These are phyloP conservation scores for Lemur catta DNA, from an alignment of 2,797 vertebrate species.

Conservation along the genomic window DNA sequence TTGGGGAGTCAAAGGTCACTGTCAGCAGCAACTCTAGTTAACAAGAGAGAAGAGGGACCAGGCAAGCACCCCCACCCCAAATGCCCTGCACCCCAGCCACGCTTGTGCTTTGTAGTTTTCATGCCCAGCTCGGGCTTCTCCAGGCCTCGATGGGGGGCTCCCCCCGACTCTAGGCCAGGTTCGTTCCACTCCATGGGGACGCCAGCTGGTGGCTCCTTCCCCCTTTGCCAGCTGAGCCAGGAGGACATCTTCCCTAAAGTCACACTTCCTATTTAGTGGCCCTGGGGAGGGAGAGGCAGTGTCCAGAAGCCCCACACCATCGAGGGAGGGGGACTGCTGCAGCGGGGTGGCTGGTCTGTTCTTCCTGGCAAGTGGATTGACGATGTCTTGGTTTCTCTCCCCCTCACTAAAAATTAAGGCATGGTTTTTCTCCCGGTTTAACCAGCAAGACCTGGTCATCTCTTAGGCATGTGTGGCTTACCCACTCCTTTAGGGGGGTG, in stretches of 20 bases:
- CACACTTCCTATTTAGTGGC: fast-evolving
- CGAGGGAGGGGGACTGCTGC: neutral
- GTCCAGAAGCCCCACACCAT: fast-evolving
- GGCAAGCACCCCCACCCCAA: fast-evolving
- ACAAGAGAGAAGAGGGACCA: neutral
- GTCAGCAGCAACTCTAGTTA: neutral
- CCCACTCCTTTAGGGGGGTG: fast-evolving
- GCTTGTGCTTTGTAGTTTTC: too few species aligned
- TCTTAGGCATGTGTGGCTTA: fast-evolving
- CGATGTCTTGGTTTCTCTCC: neutral
- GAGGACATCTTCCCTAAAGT: fast-evolving
- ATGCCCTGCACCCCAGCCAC: neutral
- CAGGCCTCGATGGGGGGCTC: fast-evolving
- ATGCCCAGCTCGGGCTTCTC: neutral
- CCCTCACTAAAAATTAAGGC: neutral
- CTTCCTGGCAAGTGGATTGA: neutral
- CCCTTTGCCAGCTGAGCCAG: fast-evolving
- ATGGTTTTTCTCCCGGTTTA: neutral
- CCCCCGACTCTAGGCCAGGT: too few species aligned
- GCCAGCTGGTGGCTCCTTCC: fast-evolving
- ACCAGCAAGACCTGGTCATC: fast-evolving
- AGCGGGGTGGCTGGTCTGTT: fast-evolving
- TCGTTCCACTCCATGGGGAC: fast-evolving
- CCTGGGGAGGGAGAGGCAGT: fast-evolving
- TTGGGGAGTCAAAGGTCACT: neutral